Conservation (phyloP, 2,888 invertebrate species). For the Teleiodes luculella region DNA sequence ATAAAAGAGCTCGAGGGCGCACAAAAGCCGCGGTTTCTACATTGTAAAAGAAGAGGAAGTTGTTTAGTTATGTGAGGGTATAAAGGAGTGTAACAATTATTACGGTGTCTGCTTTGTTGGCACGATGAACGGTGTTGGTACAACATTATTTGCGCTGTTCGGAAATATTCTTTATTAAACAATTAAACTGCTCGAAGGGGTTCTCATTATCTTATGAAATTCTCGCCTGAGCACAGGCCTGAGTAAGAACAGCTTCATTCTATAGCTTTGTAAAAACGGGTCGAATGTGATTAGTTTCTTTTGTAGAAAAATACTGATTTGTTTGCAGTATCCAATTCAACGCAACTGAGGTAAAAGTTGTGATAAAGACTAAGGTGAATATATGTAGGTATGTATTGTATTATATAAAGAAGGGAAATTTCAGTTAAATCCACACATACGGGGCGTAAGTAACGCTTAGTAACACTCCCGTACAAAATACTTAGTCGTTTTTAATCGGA, state of each 20-base stretch:
- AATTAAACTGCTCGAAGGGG: slow-evolving; percentile 11
- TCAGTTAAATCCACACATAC: too few relatives aligned
- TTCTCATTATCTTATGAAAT: slow-evolving; percentile 6
- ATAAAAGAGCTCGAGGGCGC: slow-evolving; percentile 29
- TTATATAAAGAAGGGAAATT: too few relatives aligned
- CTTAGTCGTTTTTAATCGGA: too few relatives aligned
- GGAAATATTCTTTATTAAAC: slow-evolving; percentile 23
- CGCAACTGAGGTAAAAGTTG: too few relatives aligned
- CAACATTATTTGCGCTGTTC: slow-evolving; percentile 35
- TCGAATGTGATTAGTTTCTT: neutral
- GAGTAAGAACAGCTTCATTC: slow-evolving; percentile 9
- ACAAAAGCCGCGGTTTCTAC: slow-evolving; percentile 47
- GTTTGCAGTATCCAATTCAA: too few relatives aligned
- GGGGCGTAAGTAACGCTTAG: too few relatives aligned
- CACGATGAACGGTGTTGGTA: slow-evolving; percentile 44
- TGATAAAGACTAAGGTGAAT: too few relatives aligned
- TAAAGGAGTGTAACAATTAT: slow-evolving; percentile 58
- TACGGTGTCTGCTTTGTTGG: slow-evolving; percentile 32
- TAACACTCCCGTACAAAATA: too few relatives aligned
- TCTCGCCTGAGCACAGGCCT: slow-evolving; percentile 13
- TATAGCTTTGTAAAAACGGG: too few relatives aligned
- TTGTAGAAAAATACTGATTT: neutral
- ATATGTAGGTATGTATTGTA: too few relatives aligned
- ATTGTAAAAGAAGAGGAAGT: slow-evolving; percentile 68
- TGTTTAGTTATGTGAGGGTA: slow-evolving; percentile 58